Evolutionary conservation across 2,888 invertebrate species (phyloP), one percentile per base, ranked within the genome.

Genomic region (Acleris cristana): DNA sequence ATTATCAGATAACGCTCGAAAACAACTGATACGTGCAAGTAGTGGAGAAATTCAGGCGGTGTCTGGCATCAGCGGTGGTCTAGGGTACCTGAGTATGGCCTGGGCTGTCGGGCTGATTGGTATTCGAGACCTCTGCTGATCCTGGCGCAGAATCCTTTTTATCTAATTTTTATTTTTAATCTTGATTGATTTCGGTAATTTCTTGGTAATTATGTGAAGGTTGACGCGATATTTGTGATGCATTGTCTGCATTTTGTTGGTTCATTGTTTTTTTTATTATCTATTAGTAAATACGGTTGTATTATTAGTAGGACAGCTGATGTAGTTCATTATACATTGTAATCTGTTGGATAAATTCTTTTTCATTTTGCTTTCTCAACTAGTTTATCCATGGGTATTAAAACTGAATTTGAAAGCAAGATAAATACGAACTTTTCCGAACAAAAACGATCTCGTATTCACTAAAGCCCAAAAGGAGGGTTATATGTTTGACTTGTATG

Each of bases 81-180:
- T 90, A 89, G 93, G 90, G 92, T 92, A 89, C 91, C 92, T 81
- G 74, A 73, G 56, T 71, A 76, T 80, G 81, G 87, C 82, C 86
- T 78, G 76, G 68, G 76, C 72, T 80, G 79, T 80, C 75, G 81
- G 87, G 89, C 84, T 85, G 86, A 81, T 75, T 84, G 93, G 93
- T 93, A 93, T 93, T 93, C 93, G 93, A 93, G 93, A 93, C 93
- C 91, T 91, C 92, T 93, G 92, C 93, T 93, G 93, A 93, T 92
- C 92, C 90, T 90, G 88, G 81, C 77, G 70, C 54, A 55, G 57
- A 62, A 76, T 66, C 70, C 80, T 90, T 93, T 93, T 93, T 93
- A 93, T 93, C 93, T 92, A 70, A 74, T 77, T 78, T 80, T 83
- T 83, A 81, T 83, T 79, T 73, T n/a, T 83, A 84, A 90, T 92